Evolutionary conservation across 2,113 vertebrate species (phyloP), one percentile per base, ranked within the genome.

Genomic region (Lophotis ruficrista): DNA sequence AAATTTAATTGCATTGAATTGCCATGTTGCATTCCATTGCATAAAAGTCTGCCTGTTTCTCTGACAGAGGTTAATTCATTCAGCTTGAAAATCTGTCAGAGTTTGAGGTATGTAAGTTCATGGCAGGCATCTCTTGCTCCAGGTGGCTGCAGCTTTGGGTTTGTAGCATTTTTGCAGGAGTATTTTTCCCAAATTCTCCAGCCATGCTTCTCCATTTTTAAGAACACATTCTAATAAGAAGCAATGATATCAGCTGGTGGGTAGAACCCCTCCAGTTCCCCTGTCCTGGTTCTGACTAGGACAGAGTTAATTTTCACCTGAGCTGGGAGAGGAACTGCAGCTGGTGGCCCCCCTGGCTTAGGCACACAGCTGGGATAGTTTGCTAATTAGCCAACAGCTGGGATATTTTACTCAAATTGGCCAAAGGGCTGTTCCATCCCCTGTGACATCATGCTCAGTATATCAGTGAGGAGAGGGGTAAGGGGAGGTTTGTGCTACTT

Each of bases 71-170:
- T 0, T 3, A 77, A 92, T 90, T 89, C 58, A 80, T 57, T 88
- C 90, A 81, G 71, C 86, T 85, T 86, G 86, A 94, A 94, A 96
- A 87, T 37, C n/a, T 70, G 86, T 92, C 56, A 27, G 82, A 79
- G 60, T 66, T 0, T 90, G 88, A 86, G 72, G 76, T 90, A 73
- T 66, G 28, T 65, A 54, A 90, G 82, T 85, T 93, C 78, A 72
- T 61, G 77, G 35, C 82, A 94, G 66, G 50, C 68, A 47, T 57
- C 4, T 69, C 37, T 83, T 72, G 57, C 83, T 93, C 90, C 96
- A 95, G 92, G 86, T 93, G 83, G 83, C 66, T 93, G 43, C 41
- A 88, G 71, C 41, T 85, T 91, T 84, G 85, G 62, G 6, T 81
- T 48, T 75, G 37, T 38, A 75, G 24, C 28, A 17, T 37, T 57